Evolutionary conservation across 2,797 vertebrate species (phyloP).

Genomic region (Liparis tanakae): DNA sequence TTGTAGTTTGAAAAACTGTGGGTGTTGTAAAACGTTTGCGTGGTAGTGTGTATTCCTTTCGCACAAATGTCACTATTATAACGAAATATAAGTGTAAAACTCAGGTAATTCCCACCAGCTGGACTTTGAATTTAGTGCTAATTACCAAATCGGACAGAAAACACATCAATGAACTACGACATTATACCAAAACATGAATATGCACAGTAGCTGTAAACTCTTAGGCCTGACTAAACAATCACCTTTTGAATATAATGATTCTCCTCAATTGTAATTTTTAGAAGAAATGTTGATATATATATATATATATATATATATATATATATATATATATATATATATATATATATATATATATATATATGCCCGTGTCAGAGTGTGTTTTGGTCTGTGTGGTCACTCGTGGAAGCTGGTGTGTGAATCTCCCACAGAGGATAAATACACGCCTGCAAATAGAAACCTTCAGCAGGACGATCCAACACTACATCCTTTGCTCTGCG

Average conservation of each 20-base stretch:
- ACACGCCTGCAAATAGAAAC: constrained; percentile 63
- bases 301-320: not conserved
- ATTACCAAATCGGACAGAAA: not conserved
- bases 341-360: not conserved
- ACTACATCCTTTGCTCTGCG: constrained; percentile 60
- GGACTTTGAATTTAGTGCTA: not conserved
- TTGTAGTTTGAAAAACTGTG: too few relatives aligned
- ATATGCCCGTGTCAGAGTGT: constrained; percentile 12
- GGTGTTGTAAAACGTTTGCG: too few relatives aligned
- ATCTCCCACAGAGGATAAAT: constrained; percentile 54
- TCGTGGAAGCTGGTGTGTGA: constrained; percentile 38
- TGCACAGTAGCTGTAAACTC: not conserved
- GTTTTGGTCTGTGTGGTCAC: constrained; percentile 44
- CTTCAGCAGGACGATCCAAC: constrained; percentile 33
- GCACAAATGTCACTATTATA: not conserved
- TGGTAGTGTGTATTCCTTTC: not conserved
- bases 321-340: too few relatives aligned
- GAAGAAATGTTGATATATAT: not conserved
- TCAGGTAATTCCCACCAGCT: not conserved
- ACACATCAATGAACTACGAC: not conserved
- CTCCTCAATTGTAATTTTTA: not conserved
- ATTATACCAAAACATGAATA: not conserved
- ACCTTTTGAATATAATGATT: not conserved
- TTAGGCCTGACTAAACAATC: not conserved
- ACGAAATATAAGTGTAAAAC: not conserved